These are phyloP conservation scores for Macrophya alboannulata DNA, from an alignment of 2,888 invertebrate species.

Conservation along the genomic window DNA sequence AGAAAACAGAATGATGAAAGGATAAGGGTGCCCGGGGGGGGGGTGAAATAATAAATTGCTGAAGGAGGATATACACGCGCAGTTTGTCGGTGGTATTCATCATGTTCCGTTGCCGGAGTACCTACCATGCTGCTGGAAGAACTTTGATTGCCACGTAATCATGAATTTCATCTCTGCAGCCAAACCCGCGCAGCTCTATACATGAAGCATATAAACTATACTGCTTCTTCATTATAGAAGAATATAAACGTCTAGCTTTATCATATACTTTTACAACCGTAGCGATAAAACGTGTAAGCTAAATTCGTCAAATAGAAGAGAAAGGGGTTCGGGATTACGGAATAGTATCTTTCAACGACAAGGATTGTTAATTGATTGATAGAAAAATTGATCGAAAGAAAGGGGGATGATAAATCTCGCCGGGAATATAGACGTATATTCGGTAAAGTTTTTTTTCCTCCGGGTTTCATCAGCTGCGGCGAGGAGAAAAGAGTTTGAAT, in stretches of 20 bases:
- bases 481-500: neutral
- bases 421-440: neutral
- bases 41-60: slow-evolving; percentile 28
- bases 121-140: neutral
- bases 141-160: slow-evolving; percentile 40
- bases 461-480: neutral
- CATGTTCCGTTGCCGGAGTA: neutral
- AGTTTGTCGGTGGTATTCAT: slow-evolving; percentile 10
- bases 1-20: slow-evolving; percentile 35
- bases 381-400: neutral
- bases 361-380: neutral
- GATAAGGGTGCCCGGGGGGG: neutral
- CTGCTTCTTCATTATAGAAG: neutral
- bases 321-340: neutral
- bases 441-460: neutral
- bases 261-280: neutral
- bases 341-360: neutral
- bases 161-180: slow-evolving; percentile 34
- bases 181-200: slow-evolving; percentile 1
- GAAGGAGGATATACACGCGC: neutral
- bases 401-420: neutral
- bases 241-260: neutral
- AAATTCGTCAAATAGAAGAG: neutral
- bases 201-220: neutral
- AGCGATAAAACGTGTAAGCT: neutral